Evolutionary conservation across 1,140 invertebrate genomes (phyloP), one percentile per base, ranked within the genome.

Genomic region (Pseudomyrmex cubaensis): DNA sequence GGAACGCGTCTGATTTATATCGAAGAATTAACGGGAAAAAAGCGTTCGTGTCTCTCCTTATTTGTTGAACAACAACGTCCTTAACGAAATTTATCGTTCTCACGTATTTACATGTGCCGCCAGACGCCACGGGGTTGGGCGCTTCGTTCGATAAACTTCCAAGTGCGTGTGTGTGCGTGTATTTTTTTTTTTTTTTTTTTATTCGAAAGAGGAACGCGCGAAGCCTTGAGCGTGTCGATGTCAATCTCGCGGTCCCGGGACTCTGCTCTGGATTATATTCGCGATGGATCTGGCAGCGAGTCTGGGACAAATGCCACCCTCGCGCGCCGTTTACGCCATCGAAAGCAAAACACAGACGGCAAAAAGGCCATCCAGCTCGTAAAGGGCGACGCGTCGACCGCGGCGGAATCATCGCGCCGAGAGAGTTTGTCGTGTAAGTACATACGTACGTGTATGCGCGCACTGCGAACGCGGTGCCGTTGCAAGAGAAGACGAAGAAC

Each of bases 341-440:
- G 69, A 88, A 86, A 85, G 89, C 89, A 91, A 90, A 35, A 91
- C 89, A 91, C 89, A 91, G 90, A 90, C 87, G 77, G 86, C 85
- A 91, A 91, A 91, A 90, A 91, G 84, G 61, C 48, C 57, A 82
- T 17, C 64, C 20, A 52, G 76, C 80, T 90, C 85, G 84, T 90
- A 87, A 90, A 90, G 80, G 72, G 84, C 52, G 83, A 87, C 64
- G 78, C 82, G 76, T 84, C 66, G 84, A 48, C 67, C 25, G 73
- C 54, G 20, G 35, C 25, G 59, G 44, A 22, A 22, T 35, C 35
- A 35, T 35, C 35, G 35, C 35, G 35, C 15, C n/a, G 66, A 9
- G 59, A 64, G 17, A 50, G 12, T 64, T 50, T 13, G 13, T 48
- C 59, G 63, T 35, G 35, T 35, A n/a, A n/a, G n/a, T 7, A 5